Evolutionary conservation across 2,888 invertebrate genomes (phyloP), one percentile per base, ranked within the genome.

Genomic region (Trachelus troglodyta): DNA sequence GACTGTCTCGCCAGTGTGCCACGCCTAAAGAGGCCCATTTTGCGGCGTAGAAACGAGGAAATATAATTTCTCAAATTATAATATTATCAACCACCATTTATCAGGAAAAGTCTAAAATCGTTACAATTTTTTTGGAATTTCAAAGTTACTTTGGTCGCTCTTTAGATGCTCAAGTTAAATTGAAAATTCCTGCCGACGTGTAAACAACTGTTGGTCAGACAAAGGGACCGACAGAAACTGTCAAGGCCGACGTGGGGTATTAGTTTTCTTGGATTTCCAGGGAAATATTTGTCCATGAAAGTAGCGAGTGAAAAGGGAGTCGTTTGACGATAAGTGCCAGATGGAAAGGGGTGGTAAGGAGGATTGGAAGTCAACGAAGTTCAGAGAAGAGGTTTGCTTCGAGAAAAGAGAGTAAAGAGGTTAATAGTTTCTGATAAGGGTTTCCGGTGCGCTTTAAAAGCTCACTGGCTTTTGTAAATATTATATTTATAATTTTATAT

Each of bases 1-100:
- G 69, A 73, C 30, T 73, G 75, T 73, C 73, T 71, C 71, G 71
- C 71, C 71, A 31, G 71, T 34, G 71, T 34, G 71, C 71, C 71
- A 71, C 71, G 71, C 71, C 71, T 71, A 71, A 33, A 71, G 31
- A 31, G 71, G 71, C 56, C 56, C 56, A 23, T 56, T 56, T 23
- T 56, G 23, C 23, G 56, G 23, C 56, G 56, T 56, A 56, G 56
- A 23, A 56, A 6, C 6, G 4, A 15, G 6, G 23, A 40, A 40
- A 23, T 40, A 12, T 35, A 3, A 35, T 35, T 12, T 35, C 35
- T 35, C 3, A 35, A 35, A 35, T 12, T 3, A 12, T 35, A 12
- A 35, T 35, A 35, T 12, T 23, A 40, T 40, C 15, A 40, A 1
- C 40, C 1, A 15, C 15, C 23, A 2, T 23, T 6, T 6, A 40